phyloP scores from a whole-genome alignment of 2,113 vertebrate species.

The Oceanites oceanicus region DNA sequence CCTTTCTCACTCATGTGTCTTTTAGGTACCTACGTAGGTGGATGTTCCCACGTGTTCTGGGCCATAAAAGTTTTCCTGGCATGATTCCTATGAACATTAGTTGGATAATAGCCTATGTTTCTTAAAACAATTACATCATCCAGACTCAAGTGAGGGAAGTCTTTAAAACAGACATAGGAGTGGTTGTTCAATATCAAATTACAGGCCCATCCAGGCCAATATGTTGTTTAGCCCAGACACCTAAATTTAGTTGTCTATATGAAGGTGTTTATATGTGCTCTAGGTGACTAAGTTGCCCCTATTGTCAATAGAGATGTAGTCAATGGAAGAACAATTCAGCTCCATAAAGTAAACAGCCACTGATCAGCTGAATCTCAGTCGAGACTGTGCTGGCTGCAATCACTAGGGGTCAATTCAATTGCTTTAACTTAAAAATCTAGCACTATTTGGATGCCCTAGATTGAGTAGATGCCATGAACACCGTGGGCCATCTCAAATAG shows the following conservation, averaged over 20 bases:
- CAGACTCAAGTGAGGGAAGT: neutral
- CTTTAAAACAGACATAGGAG: neutral
- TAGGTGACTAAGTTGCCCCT: neutral
- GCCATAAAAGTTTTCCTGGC: neutral
- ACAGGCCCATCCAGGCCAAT: neutral
- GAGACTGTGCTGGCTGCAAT: neutral
- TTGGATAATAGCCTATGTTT: neutral
- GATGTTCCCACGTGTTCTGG: neutral
- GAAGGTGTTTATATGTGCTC: neutral
- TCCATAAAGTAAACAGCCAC: neutral
- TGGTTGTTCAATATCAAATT: neutral
- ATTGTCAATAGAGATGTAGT: neutral
- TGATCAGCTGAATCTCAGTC: neutral
- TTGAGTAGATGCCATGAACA: neutral
- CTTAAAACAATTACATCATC: neutral
- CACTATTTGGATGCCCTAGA: neutral
- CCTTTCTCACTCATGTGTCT: neutral
- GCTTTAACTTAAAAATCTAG: neutral
- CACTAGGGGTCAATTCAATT: neutral
- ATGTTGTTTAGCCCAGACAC: neutral
- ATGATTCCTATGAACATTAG: neutral
- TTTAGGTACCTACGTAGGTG: neutral
- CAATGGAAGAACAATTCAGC: neutral
- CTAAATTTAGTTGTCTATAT: neutral
- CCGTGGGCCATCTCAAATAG: rapidly evolving